phyloP scores from a whole-genome alignment of 1,140 invertebrate species.

The Drosophila auraria region DNA sequence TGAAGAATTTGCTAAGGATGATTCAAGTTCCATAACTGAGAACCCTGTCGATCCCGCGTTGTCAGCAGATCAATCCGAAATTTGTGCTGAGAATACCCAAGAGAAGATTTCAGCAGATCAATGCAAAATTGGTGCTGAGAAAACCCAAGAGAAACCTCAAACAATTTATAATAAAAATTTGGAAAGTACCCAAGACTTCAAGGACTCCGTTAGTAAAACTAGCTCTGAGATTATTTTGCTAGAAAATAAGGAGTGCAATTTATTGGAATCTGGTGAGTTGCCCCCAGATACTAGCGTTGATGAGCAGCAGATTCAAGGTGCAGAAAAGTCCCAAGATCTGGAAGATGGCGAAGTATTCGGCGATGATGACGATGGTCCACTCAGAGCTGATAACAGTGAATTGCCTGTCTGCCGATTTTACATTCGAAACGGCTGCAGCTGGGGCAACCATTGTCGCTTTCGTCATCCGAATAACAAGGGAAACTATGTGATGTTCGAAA shows the following conservation, averaged over 20 bases:
- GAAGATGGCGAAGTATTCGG: slow-evolving; percentile 57
- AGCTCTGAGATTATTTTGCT: background rate
- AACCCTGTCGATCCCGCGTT: background rate
- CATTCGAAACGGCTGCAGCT: slow-evolving; percentile 30
- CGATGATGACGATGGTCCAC: background rate
- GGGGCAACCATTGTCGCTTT: slow-evolving; percentile 40
- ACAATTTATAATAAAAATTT: background rate
- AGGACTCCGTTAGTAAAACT: background rate
- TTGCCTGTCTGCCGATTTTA: slow-evolving; percentile 47
- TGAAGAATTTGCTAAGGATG: background rate
- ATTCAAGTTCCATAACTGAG: background rate
- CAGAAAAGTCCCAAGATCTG: background rate
- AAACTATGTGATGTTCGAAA: slow-evolving; percentile 64
- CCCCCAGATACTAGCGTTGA: background rate
- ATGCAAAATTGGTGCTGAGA: no score
- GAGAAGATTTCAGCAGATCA: background rate
- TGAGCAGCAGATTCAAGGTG: background rate
- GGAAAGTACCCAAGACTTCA: background rate
- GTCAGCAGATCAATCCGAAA: background rate
- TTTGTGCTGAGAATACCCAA: background rate
- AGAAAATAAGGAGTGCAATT: background rate
- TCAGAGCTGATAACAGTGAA: background rate
- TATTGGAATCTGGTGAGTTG: slow-evolving; percentile 8
- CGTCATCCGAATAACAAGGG: slow-evolving; percentile 32
- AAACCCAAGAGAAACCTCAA: background rate